Percentiles rank a stretch among this genome's conserved stretches.
These are phyloP conservation scores for Planiliza haematocheilus DNA, from an alignment of 2,113 vertebrate species.

Conservation along the genomic window DNA sequence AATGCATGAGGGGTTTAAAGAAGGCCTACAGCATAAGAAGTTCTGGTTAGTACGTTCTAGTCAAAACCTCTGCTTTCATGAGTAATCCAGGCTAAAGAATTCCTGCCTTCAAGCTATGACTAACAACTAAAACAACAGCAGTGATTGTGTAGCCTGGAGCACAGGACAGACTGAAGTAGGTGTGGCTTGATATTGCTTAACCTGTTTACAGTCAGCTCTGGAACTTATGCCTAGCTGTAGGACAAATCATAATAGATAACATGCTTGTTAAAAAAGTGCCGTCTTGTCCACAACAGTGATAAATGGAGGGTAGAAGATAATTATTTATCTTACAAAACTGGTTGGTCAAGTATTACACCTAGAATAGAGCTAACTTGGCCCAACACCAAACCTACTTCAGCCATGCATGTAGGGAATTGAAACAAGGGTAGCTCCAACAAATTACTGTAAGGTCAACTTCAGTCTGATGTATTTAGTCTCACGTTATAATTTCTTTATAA, in stretches of 20 bases:
- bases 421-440: no score
- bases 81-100: conserved; percentile 52
- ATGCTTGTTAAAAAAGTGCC: conserved; percentile 4
- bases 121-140: conserved; percentile 61
- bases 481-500: not conserved
- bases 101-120: conserved; percentile 70
- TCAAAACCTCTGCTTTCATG: conserved; percentile 18
- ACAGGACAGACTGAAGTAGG: conserved; percentile 23
- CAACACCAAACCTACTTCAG: no score
- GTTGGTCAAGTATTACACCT: no score
- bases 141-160: conserved; percentile 57
- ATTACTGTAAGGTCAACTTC: not conserved
- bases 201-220: conserved; percentile 53
- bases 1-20: not conserved
- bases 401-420: no score
- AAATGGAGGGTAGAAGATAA: no score
- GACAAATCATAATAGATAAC: not conserved
- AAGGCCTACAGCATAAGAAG: no score
- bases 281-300: not conserved
- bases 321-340: no score
- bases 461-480: not conserved
- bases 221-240: conserved; percentile 5
- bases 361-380: no score
- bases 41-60: not conserved
- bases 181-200: conserved; percentile 59